These are phyloP conservation scores for Liolophura sinensis DNA, from an alignment of 1,140 invertebrate genomes.

Conservation along the genomic window DNA sequence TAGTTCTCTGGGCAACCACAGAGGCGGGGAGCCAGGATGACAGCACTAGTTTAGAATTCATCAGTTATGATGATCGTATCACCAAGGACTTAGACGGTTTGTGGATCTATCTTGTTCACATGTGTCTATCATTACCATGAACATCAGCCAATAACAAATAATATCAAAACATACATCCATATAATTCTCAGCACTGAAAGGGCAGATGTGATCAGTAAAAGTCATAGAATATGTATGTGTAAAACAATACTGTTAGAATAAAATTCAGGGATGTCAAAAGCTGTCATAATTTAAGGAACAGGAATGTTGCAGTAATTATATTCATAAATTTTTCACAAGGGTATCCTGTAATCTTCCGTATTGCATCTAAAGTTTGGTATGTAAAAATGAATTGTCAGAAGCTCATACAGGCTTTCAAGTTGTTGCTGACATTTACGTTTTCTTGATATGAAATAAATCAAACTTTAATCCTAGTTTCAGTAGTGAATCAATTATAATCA, in stretches of 20 bases:
- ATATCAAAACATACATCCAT: not conserved
- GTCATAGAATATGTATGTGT: not conserved
- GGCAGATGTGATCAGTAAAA: not conserved
- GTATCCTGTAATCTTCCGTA: too few relatives aligned
- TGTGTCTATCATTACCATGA: not conserved
- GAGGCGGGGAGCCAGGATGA: slow-evolving; percentile 17
- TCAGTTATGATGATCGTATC: slow-evolving; percentile 44
- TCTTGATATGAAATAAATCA: too few relatives aligned
- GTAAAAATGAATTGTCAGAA: too few relatives aligned
- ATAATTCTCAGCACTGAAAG: not conserved
- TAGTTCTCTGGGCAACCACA: slow-evolving; percentile 44
- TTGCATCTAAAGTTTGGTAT: too few relatives aligned
- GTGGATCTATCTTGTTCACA: slow-evolving; percentile 3
- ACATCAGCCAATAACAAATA: not conserved
- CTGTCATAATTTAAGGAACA: too few relatives aligned
- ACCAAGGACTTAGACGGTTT: slow-evolving; percentile 52
- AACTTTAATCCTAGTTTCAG: too few relatives aligned
- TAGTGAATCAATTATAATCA: too few relatives aligned
- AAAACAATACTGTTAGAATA: not conserved
- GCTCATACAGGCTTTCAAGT: too few relatives aligned
- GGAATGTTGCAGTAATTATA: too few relatives aligned
- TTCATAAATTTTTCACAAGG: too few relatives aligned
- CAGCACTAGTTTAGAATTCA: slow-evolving; percentile 21
- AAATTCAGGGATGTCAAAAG: not conserved
- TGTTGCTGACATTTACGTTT: too few relatives aligned